Percentiles rank a stretch among this genome's conserved stretches.
phyloP scores from a whole-genome alignment of 2,113 vertebrate species.

The Xenotilapia caudafasciata region DNA sequence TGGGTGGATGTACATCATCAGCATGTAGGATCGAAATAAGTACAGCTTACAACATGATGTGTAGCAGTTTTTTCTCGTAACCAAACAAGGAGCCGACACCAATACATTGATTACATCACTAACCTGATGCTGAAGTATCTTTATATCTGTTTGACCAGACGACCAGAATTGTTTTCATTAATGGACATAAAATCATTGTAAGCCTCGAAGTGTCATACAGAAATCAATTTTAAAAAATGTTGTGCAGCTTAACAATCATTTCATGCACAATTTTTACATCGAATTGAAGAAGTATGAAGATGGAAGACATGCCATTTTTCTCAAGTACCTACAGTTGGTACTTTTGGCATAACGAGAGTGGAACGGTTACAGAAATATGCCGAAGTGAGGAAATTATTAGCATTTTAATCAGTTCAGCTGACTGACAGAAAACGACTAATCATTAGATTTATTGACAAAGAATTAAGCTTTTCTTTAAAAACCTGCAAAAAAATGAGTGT shows the following conservation, averaged over 20 bases:
- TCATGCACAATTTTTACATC: background rate
- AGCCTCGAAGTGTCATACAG: background rate
- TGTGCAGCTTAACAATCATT: background rate
- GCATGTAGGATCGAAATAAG: background rate
- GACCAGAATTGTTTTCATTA: background rate
- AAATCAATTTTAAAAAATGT: background rate
- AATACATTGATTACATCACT: background rate
- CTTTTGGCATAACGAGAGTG: background rate
- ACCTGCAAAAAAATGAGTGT: accelerated
- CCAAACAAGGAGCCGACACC: background rate
- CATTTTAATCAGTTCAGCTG: background rate
- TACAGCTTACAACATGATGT: background rate
- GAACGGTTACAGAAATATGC: background rate
- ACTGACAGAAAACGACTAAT: background rate
- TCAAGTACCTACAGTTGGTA: background rate
- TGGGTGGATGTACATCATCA: background rate
- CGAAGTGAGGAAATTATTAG: background rate
- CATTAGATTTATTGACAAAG: background rate
- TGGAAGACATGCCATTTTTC: background rate
- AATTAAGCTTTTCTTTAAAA: background rate
- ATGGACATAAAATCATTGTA: background rate
- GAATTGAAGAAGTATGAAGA: background rate
- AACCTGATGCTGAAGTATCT: background rate
- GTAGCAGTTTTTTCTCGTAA: background rate
- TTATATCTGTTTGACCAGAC: background rate